Percentiles rank a stretch among this genome's conserved stretches.
phyloP scores from a whole-genome alignment of 2,797 vertebrate species.

The Aulostomus chinensis region DNA sequence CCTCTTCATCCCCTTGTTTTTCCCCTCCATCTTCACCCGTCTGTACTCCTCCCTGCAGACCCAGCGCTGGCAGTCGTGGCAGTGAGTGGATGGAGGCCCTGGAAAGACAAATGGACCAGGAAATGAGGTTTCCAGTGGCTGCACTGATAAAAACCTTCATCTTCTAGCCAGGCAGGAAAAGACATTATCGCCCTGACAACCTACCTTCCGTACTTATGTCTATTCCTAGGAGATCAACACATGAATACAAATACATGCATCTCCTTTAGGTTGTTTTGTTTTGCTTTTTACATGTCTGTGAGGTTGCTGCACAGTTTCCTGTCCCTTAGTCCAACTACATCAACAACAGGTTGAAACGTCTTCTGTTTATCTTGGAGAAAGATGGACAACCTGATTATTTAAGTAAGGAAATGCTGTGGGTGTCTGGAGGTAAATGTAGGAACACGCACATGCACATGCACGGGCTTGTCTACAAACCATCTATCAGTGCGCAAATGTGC shows the following conservation, averaged over 20 bases:
- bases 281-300: background rate
- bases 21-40: conserved; percentile 1
- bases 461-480: no score
- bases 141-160: conserved; percentile 59
- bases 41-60: conserved; percentile 29
- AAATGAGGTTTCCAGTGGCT: conserved; percentile 73
- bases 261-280: conserved; percentile 11
- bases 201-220: conserved; percentile 31
- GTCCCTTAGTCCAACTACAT: background rate
- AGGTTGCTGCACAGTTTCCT: conserved; percentile 20
- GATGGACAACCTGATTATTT: conserved; percentile 16
- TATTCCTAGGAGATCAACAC: conserved; percentile 29
- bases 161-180: conserved; percentile 59
- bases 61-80: conserved; percentile 17
- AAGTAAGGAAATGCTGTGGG: conserved; percentile 23
- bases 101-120: conserved; percentile 57
- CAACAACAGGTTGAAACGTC: no score
- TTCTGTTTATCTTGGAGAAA: conserved; percentile 20
- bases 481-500: no score
- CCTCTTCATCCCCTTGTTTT: background rate
- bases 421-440: conserved; percentile 3
- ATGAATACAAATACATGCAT: conserved; percentile 11
- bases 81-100: conserved; percentile 24
- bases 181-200: conserved; percentile 57
- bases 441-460: no score